Evolutionary conservation across 2,797 vertebrate species (phyloP).

Genomic region (Knipowitschia caucasica): DNA sequence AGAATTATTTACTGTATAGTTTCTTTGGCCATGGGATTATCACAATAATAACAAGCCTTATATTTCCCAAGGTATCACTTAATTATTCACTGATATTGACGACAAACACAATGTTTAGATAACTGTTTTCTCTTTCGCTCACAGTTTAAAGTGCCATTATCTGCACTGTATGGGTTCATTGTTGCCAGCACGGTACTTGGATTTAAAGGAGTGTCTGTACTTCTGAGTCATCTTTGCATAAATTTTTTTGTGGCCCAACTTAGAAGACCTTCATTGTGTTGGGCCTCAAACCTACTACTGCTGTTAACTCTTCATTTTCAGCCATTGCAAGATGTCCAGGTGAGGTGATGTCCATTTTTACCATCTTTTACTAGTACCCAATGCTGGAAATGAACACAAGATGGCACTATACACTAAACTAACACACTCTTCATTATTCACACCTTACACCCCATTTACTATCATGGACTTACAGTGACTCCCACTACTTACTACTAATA

Average conservation of each 20-base stretch:
- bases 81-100: not conserved
- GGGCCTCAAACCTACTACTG: slow-evolving; percentile 84
- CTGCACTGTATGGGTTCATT: slow-evolving; percentile 82
- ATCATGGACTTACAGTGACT: not conserved
- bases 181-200: slow-evolving; percentile 84
- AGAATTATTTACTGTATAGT: slow-evolving; percentile 80
- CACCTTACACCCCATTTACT: not conserved
- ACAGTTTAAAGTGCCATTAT: slow-evolving; percentile 76
- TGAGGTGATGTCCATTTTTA: slow-evolving; percentile 34
- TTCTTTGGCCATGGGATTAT: slow-evolving; percentile 82
- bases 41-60: slow-evolving; percentile 75
- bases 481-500: not conserved
- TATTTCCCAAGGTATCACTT: slow-evolving; percentile 77
- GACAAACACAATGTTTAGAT: slow-evolving; percentile 2
- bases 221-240: slow-evolving; percentile 81
- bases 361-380: not conserved
- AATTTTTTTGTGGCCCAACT: slow-evolving; percentile 86
- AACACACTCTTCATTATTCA: not conserved
- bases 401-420: slow-evolving; percentile 40
- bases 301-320: slow-evolving; percentile 83
- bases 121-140: slow-evolving; percentile 8
- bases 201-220: slow-evolving; percentile 76
- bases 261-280: slow-evolving; percentile 76
- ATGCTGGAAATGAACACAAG: slow-evolving; percentile 48
- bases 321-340: slow-evolving; percentile 85